Evolutionary conservation across 2,888 invertebrate species (phyloP), one percentile per base, ranked within the genome.

Genomic region (Luperina testacea): DNA sequence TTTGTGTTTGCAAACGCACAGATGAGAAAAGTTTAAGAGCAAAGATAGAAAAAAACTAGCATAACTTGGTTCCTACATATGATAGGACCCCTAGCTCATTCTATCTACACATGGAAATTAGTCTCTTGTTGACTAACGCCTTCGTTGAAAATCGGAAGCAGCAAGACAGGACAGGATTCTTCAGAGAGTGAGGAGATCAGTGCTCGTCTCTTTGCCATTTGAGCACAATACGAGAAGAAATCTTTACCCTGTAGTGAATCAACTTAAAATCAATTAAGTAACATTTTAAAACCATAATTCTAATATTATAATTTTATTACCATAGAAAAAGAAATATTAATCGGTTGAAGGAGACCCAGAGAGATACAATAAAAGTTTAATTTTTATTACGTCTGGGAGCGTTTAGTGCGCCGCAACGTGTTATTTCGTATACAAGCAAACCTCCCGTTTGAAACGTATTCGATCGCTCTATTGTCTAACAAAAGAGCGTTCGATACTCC

Each of bases 61-160:
- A 51, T 15, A 3, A 15, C 59, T 72, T 8, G 2, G 20, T 27
- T 4, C 11, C 38, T 65, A 77, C 24, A 0, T 17, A 15, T n/a
- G 4, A 45, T 7, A 24, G 24, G 65, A 7, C 2, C 2, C 48
- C 20, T 80, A 82, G 67, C 67, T 53, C 2, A 32, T 2, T 42
- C 59, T 27, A 53, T 61, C 32, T 81, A 78, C 64, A 48, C 57
- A 78, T 53, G 9, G 13, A 75, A 67, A 76, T 51, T 7, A 51
- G 24, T 42, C 15, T 77, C 27, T 69, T 1, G 48, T 57, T n/a
- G 48, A 77, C 83, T 68, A 77, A 80, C 80, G 3, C 83, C 57
- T 38, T 80, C 77, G 67, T 82, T 68, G 79, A n/a, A 68, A 4
- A 38, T n/a, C 38, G 80, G 80, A 6, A 69, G 57, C 83, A 80